Conservation (phyloP, 2,113 vertebrate genomes). For the Tragelaphus imberbis region DNA sequence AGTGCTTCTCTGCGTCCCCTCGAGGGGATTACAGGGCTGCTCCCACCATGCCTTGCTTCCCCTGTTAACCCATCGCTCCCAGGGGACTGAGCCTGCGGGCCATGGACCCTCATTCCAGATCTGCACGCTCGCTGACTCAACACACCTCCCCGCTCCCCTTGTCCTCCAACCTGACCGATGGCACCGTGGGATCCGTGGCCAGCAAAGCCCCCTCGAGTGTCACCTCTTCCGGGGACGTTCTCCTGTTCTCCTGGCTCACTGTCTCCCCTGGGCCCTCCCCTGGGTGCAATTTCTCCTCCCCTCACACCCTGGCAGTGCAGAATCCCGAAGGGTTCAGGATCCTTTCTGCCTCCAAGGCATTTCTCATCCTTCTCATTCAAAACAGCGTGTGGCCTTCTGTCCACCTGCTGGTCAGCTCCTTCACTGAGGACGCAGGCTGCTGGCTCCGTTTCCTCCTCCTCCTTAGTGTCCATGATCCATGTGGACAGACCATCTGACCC, state of each 20-base stretch:
- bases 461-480: accelerated
- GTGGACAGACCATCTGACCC: not conserved
- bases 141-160: accelerated
- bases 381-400: not conserved
- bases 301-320: not conserved
- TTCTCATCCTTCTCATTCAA: not conserved
- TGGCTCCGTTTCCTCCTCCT: not conserved
- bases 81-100: not conserved
- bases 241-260: not conserved
- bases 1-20: accelerated
- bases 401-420: not conserved
- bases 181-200: not conserved
- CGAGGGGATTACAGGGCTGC: accelerated
- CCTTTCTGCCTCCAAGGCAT: not conserved
- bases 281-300: not conserved
- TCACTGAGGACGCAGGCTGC: not conserved
- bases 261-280: accelerated
- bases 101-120: not conserved
- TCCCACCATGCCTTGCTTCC: not conserved
- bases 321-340: not conserved
- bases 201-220: not conserved
- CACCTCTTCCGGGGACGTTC: too few species aligned
- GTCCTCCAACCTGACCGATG: not conserved
- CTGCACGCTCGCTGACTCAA: not conserved
- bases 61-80: not conserved